Evolutionary conservation across 2,113 vertebrate species (phyloP).

Genomic region (Corapipo altera): DNA sequence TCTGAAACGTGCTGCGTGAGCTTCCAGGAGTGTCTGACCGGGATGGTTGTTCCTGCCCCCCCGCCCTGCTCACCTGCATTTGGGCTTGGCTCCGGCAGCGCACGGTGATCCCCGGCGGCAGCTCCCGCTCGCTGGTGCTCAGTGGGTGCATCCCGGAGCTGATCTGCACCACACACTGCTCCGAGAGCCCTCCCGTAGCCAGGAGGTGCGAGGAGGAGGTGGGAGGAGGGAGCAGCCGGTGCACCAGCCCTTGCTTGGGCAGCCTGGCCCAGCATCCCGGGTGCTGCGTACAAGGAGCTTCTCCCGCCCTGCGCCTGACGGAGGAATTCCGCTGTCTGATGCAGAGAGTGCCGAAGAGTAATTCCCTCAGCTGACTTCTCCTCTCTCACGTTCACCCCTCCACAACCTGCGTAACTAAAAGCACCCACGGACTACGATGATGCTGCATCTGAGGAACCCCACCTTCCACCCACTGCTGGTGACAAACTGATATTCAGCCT

Average conservation of each 20-base stretch:
- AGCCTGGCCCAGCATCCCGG: background rate
- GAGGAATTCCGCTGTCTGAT: background rate
- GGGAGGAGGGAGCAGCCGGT: background rate
- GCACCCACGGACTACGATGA: background rate
- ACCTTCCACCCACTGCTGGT: background rate
- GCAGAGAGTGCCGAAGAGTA: background rate
- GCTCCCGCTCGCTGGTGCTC: background rate
- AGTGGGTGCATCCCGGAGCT: background rate
- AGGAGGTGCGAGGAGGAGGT: background rate
- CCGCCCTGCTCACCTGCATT: background rate
- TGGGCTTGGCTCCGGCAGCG: fast-evolving
- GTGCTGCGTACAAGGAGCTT: background rate
- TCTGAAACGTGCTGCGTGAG: background rate
- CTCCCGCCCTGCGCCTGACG: background rate
- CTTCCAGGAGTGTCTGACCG: background rate
- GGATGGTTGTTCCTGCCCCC: background rate
- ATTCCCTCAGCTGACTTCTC: background rate
- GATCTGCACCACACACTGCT: fast-evolving
- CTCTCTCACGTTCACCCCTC: background rate
- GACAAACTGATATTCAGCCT: background rate
- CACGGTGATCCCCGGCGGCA: fast-evolving
- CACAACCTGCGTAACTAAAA: background rate
- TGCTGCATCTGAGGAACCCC: background rate
- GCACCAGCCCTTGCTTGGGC: background rate
- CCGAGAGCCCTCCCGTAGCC: fast-evolving